Evolutionary conservation across 2,888 invertebrate species (phyloP), one percentile per base, ranked within the genome.

Genomic region (Nomada hirtipes): DNA sequence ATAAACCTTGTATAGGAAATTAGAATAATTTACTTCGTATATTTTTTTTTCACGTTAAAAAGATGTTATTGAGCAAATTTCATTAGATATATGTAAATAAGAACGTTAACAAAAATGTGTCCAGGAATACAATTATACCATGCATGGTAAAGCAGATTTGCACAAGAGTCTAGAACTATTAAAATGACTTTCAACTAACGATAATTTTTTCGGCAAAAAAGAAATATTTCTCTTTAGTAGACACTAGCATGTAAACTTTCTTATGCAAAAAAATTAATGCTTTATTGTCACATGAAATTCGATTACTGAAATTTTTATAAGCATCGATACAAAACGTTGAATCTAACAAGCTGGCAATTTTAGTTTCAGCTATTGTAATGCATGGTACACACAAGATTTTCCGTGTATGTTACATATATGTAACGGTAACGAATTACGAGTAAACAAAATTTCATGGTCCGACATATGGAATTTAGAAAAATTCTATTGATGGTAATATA

Each of bases 201-300:
- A 59, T 47, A 82, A 74, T 74, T 75, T 74, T 9, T 71, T 73
- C 53, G 52, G 61, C 60, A 73, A 69, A 59, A 52, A 72, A 72
- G 44, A 74, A 77, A 79, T 59, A 64, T 55, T 77, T 75, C 47
- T 59, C 29, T 77, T 74, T 60, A 64, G 36, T 80, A 77, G 44
- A 65, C 59, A 65, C 57, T 77, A 77, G 57, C 61, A 64, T 79
- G 63, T 73, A 63, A 70, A 75, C 60, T 67, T 76, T 74, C 71
- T 84, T 75, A 77, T 55, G 80, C 74, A 84, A 84, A 83, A 83
- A 61, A 70, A 75, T 70, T 72, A 79, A 79, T 83, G 69, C 74
- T 74, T 83, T 83, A 83, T 83, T 83, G 80, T 83, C 80, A 77
- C 68, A 80, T 84, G 61, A 74, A 84, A 77, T 84, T 84, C 77